phyloP scores from a whole-genome alignment of 2,888 invertebrate species.

The Mechanitis messenoides region DNA sequence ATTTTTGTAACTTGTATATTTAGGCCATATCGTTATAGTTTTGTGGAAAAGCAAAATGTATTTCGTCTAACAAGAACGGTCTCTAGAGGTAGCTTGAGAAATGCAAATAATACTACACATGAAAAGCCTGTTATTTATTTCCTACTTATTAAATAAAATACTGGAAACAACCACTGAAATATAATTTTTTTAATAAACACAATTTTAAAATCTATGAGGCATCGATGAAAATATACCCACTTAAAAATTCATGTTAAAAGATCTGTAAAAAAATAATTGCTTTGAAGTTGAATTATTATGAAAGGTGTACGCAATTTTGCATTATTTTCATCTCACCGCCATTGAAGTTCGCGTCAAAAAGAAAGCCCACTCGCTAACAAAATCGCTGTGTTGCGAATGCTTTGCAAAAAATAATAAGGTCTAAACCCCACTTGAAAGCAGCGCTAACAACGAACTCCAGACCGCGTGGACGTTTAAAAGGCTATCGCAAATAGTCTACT shows the following conservation, averaged over 20 bases:
- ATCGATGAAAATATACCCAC: neutral
- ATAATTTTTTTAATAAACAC: neutral
- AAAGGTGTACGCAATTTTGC: slow-evolving; percentile 15
- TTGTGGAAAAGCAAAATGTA: too few relatives aligned
- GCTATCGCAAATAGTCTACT: slow-evolving; percentile 16
- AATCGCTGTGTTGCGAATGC: slow-evolving; percentile 58
- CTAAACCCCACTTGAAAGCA: slow-evolving; percentile 56
- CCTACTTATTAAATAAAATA: too few relatives aligned
- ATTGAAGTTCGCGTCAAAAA: slow-evolving; percentile 30
- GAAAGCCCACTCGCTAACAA: slow-evolving; percentile 36
- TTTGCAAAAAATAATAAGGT: slow-evolving; percentile 58
- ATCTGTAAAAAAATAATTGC: neutral
- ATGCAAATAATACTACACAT: too few relatives aligned
- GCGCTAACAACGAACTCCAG: slow-evolving; percentile 30
- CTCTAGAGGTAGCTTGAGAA: too few relatives aligned
- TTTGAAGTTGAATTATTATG: slow-evolving; percentile 9
- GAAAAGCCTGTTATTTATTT: too few relatives aligned
- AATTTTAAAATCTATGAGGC: neutral
- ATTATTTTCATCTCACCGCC: slow-evolving; percentile 22
- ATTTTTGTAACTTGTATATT: too few relatives aligned
- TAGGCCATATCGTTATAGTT: too few relatives aligned
- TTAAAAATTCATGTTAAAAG: slow-evolving; percentile 1
- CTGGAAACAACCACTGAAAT: too few relatives aligned
- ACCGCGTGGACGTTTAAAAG: slow-evolving; percentile 23
- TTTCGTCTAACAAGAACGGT: too few relatives aligned